Evolutionary conservation across 2,113 vertebrate species (phyloP).

Genomic region (Cephalopterus ornatus): DNA sequence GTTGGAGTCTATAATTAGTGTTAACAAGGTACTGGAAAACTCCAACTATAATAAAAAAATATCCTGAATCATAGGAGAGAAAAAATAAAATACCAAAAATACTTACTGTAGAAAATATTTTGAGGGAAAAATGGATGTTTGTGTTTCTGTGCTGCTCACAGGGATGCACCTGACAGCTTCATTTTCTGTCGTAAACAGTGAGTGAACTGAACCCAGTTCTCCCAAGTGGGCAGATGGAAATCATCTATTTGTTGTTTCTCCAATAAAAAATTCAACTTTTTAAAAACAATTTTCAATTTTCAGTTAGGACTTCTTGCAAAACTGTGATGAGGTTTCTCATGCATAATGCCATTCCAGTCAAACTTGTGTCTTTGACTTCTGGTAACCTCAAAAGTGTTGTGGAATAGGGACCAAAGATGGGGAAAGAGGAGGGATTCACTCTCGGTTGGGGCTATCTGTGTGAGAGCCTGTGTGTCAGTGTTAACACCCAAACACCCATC

Average conservation of each 20-base stretch:
- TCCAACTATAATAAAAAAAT: background rate
- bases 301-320: background rate
- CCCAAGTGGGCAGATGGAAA: background rate
- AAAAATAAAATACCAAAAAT: background rate
- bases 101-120: background rate
- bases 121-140: background rate
- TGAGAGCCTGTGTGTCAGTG: background rate
- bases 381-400: background rate
- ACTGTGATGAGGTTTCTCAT: background rate
- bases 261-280: background rate
- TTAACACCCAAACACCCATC: background rate
- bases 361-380: background rate
- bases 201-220: background rate
- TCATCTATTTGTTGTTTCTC: background rate
- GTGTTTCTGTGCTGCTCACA: background rate
- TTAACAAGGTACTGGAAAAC: background rate
- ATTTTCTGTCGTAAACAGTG: background rate
- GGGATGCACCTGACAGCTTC: background rate
- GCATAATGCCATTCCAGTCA: background rate
- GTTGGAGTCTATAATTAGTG: background rate
- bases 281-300: background rate
- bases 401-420: accelerated
- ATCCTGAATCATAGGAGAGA: background rate
- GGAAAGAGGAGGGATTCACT: background rate
- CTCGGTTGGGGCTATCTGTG: too few relatives aligned